These are phyloP conservation scores for Onychomys torridus DNA, from an alignment of 2,797 vertebrate species.

Conservation along the genomic window DNA sequence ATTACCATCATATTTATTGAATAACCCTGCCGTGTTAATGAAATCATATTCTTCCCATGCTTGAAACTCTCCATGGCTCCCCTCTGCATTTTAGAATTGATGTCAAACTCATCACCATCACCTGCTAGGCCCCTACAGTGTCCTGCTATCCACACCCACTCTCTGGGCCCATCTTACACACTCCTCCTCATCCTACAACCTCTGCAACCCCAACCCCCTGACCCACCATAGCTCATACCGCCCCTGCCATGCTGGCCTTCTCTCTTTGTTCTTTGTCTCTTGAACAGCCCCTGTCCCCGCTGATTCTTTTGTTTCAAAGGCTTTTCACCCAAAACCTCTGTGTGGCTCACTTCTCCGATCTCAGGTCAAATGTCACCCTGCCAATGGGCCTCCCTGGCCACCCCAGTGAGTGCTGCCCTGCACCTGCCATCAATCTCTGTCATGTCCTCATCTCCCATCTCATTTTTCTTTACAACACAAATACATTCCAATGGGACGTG, in stretches of 20 bases:
- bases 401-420: background rate
- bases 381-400: background rate
- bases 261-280: constrained; percentile 60
- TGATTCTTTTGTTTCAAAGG: constrained; percentile 68
- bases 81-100: constrained; percentile 32
- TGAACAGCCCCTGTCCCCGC: background rate
- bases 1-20: constrained; percentile 2
- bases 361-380: constrained; percentile 54
- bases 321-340: constrained; percentile 19
- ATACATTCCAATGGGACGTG: background rate
- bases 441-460: background rate
- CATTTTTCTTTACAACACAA: constrained; percentile 22
- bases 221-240: background rate
- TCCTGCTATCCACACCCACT: background rate
- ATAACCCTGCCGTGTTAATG: constrained; percentile 7
- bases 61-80: background rate
- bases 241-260: background rate
- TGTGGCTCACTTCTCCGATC: constrained; percentile 29
- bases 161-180: background rate
- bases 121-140: background rate
- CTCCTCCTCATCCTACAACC: background rate
- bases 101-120: background rate
- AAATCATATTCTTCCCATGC: background rate
- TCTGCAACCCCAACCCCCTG: background rate
- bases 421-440: background rate